phyloP scores from a whole-genome alignment of 2,113 vertebrate genomes.

The Pardalotus punctatus region DNA sequence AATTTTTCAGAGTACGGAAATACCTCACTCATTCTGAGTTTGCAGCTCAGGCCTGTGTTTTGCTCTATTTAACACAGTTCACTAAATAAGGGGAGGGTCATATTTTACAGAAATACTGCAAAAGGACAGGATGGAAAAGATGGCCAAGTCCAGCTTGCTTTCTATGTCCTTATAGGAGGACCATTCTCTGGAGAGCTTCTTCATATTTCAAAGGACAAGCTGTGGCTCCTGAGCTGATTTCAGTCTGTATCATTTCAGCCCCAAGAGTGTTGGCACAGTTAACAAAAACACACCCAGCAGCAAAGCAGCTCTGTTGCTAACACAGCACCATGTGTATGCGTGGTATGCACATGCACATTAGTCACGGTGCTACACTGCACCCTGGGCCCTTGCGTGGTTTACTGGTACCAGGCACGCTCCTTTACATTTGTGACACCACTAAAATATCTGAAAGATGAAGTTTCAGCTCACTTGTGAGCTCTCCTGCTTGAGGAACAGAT shows the following conservation, averaged over 20 bases:
- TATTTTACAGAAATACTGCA: background rate
- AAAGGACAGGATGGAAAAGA: background rate
- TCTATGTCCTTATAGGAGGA: background rate
- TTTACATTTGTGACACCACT: background rate
- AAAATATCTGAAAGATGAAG: rapidly evolving
- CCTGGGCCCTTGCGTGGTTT: background rate
- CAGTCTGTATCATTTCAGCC: background rate
- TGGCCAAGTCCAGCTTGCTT: no score
- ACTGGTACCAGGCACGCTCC: rapidly evolving
- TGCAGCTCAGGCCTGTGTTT: background rate
- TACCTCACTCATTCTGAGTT: background rate
- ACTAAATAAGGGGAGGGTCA: background rate
- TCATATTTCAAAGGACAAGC: background rate
- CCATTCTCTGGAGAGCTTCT: background rate
- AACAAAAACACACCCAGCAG: background rate
- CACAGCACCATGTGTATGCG: background rate
- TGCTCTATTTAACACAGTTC: background rate
- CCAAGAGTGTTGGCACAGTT: background rate
- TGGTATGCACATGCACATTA: background rate
- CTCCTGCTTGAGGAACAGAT: background rate
- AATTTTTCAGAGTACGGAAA: background rate
- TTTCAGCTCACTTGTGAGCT: background rate
- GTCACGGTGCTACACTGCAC: background rate
- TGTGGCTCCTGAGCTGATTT: background rate
- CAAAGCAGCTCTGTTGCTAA: background rate